A percentile compares a stretch with the other conserved stretches of the same genome.
Evolutionary conservation across 2,888 invertebrate genomes (phyloP).

Genomic region (Phalera bucephala): DNA sequence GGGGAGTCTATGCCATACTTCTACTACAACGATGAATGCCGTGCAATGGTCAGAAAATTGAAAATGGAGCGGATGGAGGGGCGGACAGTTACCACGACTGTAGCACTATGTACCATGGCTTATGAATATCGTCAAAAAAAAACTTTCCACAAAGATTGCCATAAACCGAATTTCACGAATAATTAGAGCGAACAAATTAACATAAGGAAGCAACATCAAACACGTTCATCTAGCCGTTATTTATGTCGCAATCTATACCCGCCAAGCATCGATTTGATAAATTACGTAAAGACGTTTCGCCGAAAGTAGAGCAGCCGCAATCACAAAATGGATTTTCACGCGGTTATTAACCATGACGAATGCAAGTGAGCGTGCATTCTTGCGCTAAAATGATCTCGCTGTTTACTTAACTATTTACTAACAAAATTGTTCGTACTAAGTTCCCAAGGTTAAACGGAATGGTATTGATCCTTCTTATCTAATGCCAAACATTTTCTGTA

Average conservation of each 20-base stretch:
- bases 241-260: slow-evolving; percentile 23
- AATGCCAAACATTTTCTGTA: no score
- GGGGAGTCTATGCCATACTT: no score
- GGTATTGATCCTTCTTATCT: no score
- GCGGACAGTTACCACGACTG: no score
- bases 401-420: slow-evolving; percentile 32
- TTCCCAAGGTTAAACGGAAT: slow-evolving; percentile 26
- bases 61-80: no score
- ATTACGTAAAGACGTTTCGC: slow-evolving; percentile 50
- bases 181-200: not conserved
- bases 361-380: slow-evolving; percentile 37
- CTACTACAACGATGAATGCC: no score
- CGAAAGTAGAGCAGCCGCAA: slow-evolving; percentile 47
- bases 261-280: slow-evolving; percentile 45
- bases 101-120: no score
- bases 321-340: slow-evolving; percentile 40
- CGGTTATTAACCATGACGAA: slow-evolving; percentile 47
- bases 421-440: slow-evolving; percentile 25
- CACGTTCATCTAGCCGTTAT: slow-evolving; percentile 19
- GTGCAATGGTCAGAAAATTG: no score
- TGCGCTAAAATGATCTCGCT: slow-evolving; percentile 24
- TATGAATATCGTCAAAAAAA: no score
- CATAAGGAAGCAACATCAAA: slow-evolving; percentile 20
- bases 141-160: no score
- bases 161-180: not conserved